Evolutionary conservation across 2,113 vertebrate species (phyloP).

Genomic region (Urocynchramus pylzowi): DNA sequence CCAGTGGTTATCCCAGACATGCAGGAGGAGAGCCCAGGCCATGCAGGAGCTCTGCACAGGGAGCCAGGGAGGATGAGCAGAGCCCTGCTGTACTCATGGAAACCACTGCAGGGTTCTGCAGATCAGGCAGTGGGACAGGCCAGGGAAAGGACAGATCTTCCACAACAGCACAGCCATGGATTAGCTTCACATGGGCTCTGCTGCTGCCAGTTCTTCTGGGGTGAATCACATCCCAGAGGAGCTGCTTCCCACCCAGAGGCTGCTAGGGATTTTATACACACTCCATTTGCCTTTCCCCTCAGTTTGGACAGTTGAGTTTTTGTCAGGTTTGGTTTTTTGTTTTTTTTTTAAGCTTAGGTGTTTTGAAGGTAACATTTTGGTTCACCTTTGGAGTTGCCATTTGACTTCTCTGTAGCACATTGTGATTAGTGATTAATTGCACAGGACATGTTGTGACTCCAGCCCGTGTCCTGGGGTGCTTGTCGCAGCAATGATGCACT

Average conservation of each 20-base stretch:
- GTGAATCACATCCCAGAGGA: not conserved
- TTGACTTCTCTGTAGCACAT: not conserved
- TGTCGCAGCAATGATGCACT: conserved; percentile 54
- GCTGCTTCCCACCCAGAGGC: not conserved
- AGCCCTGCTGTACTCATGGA: not conserved
- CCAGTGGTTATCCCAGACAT: rapidly evolving
- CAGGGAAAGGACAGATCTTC: not conserved
- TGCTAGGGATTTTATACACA: not conserved
- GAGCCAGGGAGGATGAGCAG: not conserved
- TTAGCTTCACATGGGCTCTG: not conserved
- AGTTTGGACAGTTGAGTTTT: not conserved
- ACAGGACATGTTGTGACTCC: conserved; percentile 38
- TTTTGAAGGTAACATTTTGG: not conserved
- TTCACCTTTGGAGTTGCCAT: conserved; percentile 27
- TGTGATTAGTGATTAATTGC: conserved; percentile 50
- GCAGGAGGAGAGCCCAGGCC: not conserved
- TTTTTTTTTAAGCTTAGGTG: not conserved
- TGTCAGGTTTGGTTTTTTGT: rapidly evolving
- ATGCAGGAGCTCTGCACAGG: not conserved
- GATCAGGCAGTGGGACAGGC: not conserved
- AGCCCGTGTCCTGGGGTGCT: conserved; percentile 50
- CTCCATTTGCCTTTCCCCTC: conserved; percentile 18
- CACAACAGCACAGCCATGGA: not conserved
- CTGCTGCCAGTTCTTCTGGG: not conserved
- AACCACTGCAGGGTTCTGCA: not conserved